Percentiles rank a stretch among this genome's conserved stretches.
Conservation (phyloP, 2,797 vertebrate genomes). For the Coendou prehensilis region DNA sequence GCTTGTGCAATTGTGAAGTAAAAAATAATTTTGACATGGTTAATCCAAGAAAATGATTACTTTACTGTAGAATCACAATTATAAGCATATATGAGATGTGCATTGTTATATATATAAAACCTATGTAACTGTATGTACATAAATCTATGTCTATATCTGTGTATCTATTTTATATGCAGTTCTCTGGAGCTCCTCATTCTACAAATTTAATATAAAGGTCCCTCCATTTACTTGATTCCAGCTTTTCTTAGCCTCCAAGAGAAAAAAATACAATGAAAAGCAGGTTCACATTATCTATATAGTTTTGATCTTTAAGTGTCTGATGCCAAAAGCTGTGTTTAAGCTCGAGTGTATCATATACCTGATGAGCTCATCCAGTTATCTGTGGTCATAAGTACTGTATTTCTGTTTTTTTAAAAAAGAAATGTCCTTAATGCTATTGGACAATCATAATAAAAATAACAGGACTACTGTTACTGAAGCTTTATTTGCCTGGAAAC, state of each 20-base stretch:
- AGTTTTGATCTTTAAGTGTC: background rate
- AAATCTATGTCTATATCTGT: background rate
- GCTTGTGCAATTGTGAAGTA: background rate
- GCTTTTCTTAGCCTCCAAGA: background rate
- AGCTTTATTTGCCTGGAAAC: slow-evolving; percentile 58
- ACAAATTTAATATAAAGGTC: background rate
- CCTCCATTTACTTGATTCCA: background rate
- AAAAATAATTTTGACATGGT: background rate
- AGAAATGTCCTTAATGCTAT: slow-evolving; percentile 31
- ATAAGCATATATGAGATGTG: background rate
- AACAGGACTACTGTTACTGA: background rate
- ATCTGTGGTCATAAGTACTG: background rate
- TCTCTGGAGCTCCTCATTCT: background rate
- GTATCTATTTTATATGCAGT: background rate
- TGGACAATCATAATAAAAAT: background rate
- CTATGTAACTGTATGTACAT: background rate
- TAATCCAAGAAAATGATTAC: background rate
- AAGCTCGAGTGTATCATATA: background rate
- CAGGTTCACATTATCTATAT: background rate
- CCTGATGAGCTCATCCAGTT: background rate
- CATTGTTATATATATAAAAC: background rate
- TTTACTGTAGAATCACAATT: background rate
- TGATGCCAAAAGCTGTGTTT: background rate
- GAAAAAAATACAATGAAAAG: background rate
- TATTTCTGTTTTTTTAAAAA: slow-evolving; percentile 41